A percentile compares a stretch with the other conserved stretches of the same genome.
These are phyloP conservation scores for Griposia aprilina DNA, from an alignment of 2,888 invertebrate genomes.

Conservation along the genomic window DNA sequence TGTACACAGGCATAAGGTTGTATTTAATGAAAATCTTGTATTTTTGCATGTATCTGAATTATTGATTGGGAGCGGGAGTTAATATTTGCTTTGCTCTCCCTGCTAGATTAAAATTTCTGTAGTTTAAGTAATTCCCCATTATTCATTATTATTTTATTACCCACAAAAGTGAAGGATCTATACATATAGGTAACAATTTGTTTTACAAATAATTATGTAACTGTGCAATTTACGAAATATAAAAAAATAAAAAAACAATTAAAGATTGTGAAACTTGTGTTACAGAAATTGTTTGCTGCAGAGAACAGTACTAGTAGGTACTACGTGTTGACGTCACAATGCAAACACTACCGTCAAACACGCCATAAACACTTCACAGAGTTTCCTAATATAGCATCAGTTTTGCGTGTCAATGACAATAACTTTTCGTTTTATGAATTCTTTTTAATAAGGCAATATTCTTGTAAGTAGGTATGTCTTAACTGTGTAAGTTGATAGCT, in stretches of 20 bases:
- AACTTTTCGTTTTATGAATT: background rate
- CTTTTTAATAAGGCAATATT: background rate
- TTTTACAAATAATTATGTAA: background rate
- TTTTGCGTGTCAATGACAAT: background rate
- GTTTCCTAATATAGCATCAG: background rate
- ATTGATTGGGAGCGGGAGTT: background rate
- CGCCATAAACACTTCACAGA: background rate
- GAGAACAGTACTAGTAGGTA: background rate
- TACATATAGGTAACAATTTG: background rate
- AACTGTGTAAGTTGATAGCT: background rate
- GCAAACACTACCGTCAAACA: background rate
- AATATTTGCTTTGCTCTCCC: conserved; percentile 25
- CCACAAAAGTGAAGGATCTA: conserved; percentile 37
- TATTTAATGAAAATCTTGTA: conserved; percentile 15
- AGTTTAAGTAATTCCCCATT: background rate
- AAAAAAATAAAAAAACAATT: no score
- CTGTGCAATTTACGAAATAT: no score
- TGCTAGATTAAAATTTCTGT: conserved; percentile 1
- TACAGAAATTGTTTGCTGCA: background rate
- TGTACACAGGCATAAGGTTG: background rate
- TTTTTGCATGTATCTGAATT: conserved; percentile 30
- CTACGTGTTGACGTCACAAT: background rate
- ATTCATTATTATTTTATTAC: background rate
- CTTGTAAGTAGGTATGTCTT: no score
- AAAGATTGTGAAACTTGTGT: background rate